These are phyloP conservation scores for Melinopterus prodromus DNA, from an alignment of 2,888 invertebrate genomes.

Conservation along the genomic window DNA sequence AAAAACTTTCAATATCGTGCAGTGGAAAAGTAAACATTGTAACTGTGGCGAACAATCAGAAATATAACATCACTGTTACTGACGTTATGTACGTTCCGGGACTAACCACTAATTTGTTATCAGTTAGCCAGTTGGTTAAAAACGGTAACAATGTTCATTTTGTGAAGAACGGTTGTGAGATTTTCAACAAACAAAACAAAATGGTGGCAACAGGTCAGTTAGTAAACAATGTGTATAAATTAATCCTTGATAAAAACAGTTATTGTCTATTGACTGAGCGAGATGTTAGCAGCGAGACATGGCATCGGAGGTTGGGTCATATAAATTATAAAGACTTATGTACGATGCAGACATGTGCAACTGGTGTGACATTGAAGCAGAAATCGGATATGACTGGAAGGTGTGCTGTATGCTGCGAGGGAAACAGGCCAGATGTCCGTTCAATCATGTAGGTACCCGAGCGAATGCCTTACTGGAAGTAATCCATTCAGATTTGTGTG, in stretches of 20 bases:
- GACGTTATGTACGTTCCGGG: conserved; percentile 23
- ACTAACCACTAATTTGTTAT: conserved; percentile 36
- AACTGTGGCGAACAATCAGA: conserved; percentile 21
- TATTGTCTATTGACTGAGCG: conserved; percentile 13
- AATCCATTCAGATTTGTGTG: conserved; percentile 44
- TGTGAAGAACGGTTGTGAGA: conserved; percentile 30
- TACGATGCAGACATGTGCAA: conserved; percentile 31
- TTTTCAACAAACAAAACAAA: conserved; percentile 30
- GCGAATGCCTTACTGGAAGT: conserved; percentile 42
- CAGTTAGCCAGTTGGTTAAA: conserved; percentile 35
- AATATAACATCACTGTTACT: conserved; percentile 28
- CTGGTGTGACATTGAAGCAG: conserved; percentile 25
- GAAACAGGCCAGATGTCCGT: conserved; percentile 47
- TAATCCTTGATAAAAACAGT: conserved; percentile 25
- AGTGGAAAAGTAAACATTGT: conserved; percentile 32
- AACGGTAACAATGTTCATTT: conserved; percentile 36
- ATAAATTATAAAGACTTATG: conserved; percentile 32
- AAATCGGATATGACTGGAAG: conserved; percentile 35
- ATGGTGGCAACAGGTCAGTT: conserved; percentile 34
- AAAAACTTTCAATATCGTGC: conserved; percentile 22
- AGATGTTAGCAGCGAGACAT: conserved; percentile 12
- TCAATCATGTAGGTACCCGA: conserved; percentile 40
- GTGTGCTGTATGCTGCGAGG: conserved; percentile 45
- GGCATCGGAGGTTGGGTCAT: conserved; percentile 39
- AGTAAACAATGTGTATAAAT: conserved; percentile 35